Evolutionary conservation across 1,140 invertebrate species (phyloP), one percentile per base, ranked within the genome.

Genomic region (Portunus trituberculatus): DNA sequence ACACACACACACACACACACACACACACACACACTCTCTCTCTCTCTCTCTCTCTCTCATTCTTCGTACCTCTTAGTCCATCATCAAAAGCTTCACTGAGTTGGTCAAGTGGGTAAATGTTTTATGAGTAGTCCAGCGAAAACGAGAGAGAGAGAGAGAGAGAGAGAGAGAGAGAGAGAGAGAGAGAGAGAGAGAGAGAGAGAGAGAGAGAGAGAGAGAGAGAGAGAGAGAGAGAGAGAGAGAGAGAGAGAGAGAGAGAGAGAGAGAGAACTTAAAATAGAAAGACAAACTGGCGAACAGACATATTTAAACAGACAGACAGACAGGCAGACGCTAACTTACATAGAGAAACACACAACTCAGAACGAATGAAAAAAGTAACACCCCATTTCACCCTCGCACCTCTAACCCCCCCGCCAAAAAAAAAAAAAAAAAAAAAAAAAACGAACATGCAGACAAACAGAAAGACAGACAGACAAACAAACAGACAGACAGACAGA

Each of bases 171-270:
- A 46, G 45, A 46, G 86, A 88, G 86, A 46, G 31, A 46, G 86
- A 88, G 86, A 46, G 45, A 88, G 86, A 88, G 86, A 46, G 45
- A 39, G 86, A 88, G 86, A 46, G 86, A 88, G 45, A 46, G 45
- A 46, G 86, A 88, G 45, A 88, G 45, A 76, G 45, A 46, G 45
- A 46, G 86, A 88, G 86, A 46, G 45, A 25, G 29, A 88, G 29
- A 28, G 86, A 32, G 86, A 46, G 45, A 46, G 86, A 88, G 86
- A 46, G 45, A 46, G 86, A 88, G 20, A 46, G 20, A 46, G 86
- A 88, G 86, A 46, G 45, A 46, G 86, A 88, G n/a, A 46, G 45
- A 46, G 86, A 76, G 67, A 76, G 59, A 76, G 59, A 76, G 59
- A 76, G 67, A 76, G 67, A 76, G 67, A 76, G 67, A 76, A 39